Conservation (phyloP, 1,140 invertebrate genomes). For the Drosophila rufa region DNA sequence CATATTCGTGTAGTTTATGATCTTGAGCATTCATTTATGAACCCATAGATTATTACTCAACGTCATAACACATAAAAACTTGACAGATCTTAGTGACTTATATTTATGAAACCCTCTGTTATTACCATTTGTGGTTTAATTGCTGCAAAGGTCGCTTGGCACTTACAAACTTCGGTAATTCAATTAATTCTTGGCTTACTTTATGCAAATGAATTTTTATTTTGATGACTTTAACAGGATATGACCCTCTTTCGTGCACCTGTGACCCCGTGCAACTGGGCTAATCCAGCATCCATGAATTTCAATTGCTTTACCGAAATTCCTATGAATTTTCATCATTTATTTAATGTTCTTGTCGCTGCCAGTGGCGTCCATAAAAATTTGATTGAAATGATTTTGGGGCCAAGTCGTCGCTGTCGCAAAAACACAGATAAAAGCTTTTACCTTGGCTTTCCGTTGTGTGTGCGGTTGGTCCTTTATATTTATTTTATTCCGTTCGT, state of each 20-base stretch:
- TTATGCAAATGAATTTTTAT: conserved; percentile 40
- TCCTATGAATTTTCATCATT: conserved; percentile 78
- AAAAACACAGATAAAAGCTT: conserved; percentile 35
- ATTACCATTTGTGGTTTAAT: conserved; percentile 19
- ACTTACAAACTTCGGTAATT: conserved; percentile 26
- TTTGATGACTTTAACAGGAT: conserved; percentile 7
- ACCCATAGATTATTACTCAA: not conserved
- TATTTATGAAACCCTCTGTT: not conserved
- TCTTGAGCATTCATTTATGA: not conserved
- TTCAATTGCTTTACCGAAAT: conserved; percentile 63
- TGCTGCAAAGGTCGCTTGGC: conserved; percentile 3
- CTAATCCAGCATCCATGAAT: conserved; percentile 66
- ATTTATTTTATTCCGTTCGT: conserved; percentile 53
- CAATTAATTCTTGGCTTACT: conserved; percentile 16
- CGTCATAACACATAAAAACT: not conserved
- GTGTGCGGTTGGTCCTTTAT: conserved; percentile 26
- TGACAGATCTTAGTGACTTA: not conserved
- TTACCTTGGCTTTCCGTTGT: conserved; percentile 33
- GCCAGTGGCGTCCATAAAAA: conserved; percentile 66
- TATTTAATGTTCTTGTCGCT: conserved; percentile 61
- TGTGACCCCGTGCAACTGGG: conserved; percentile 19
- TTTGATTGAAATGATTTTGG: conserved; percentile 70
- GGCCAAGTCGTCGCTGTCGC: conserved; percentile 48
- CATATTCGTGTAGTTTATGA: not conserved
- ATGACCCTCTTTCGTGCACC: conserved; percentile 34